A percentile compares a stretch with the other conserved stretches of the same genome.
Evolutionary conservation across 2,113 vertebrate species (phyloP).

Genomic region (Pomatostomus ruficeps): DNA sequence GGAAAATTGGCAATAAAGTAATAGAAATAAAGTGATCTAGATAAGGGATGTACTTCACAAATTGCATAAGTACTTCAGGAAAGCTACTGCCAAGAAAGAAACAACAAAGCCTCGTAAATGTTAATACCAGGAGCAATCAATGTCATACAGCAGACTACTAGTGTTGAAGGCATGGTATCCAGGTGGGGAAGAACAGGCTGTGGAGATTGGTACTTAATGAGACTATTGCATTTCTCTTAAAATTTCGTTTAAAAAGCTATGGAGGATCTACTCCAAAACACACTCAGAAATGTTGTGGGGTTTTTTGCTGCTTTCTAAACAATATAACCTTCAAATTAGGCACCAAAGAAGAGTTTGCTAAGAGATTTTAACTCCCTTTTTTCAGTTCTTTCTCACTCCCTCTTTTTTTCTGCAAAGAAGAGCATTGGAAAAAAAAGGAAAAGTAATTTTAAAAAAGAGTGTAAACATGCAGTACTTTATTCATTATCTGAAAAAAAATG

Average conservation of each 20-base stretch:
- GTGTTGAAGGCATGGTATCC: neutral
- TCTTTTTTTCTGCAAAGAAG: neutral
- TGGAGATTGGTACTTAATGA: neutral
- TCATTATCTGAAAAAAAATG: neutral
- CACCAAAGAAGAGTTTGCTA: neutral
- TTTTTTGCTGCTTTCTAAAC: neutral
- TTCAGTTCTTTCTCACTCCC: neutral
- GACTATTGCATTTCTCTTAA: neutral
- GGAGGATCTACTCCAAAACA: neutral
- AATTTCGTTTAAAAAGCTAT: slow-evolving; percentile 3
- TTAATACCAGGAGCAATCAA: neutral
- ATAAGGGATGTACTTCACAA: neutral
- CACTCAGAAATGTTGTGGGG: neutral
- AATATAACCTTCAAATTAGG: neutral
- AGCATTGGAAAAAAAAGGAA: neutral
- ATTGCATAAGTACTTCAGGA: neutral
- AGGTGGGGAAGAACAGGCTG: neutral
- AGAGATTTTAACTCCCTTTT: neutral
- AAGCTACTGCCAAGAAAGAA: neutral
- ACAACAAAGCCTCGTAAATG: slow-evolving; percentile 9
- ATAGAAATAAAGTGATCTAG: neutral
- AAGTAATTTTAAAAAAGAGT: neutral
- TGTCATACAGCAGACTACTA: neutral
- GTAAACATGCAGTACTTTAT: neutral
- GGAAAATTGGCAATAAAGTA: neutral